Evolutionary conservation across 2,113 vertebrate genomes (phyloP), one percentile per base, ranked within the genome.

Genomic region (Mellivora capensis): DNA sequence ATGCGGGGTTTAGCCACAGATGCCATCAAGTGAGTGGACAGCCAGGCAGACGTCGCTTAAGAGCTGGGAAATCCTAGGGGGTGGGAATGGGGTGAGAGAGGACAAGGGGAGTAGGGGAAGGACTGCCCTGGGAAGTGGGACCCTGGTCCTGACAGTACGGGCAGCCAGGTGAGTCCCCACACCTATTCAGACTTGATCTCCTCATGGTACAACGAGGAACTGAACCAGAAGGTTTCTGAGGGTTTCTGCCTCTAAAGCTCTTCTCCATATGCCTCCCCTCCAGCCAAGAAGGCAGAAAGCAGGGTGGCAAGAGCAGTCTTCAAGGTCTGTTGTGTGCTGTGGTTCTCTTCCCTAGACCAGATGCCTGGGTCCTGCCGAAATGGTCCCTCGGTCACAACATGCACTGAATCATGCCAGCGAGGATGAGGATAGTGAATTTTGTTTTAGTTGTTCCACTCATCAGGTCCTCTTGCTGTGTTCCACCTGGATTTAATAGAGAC

Each of bases 21-120:
- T 21, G 8, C 7, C 12, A n/a, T 34, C 27, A 47, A 15, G 69
- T 31, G 59, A 82, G 18, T 21, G 39, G 83, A 10, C 31, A 10
- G 18, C n/a, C 8, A 31, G 44, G 25, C 31, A 71, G 42, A 57
- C 27, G 42, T 54, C 67, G 21, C n/a, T 92, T 90, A 67, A 72
- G 20, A 81, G 39, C 34, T 27, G 21, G 39, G 29, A 79, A 94
- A 34, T 44, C 13, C 0, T 21, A 6, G 29, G 13, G 80, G 9
- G 4, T 6, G 0, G n/a, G 6, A 31, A 2, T 8, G 7, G 59
- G 79, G 20, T 25, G 23, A 64, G 20, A 20, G 25, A 37, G 2
- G 12, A 21, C 31, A 23, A 82, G 39, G 10, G 59, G 2, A 8
- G 20, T 23, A 17, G 49, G 20, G 11, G 1, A 25, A 81, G 17